These are phyloP conservation scores for Notothenia rossii DNA, from an alignment of 2,113 vertebrate species.

Conservation along the genomic window DNA sequence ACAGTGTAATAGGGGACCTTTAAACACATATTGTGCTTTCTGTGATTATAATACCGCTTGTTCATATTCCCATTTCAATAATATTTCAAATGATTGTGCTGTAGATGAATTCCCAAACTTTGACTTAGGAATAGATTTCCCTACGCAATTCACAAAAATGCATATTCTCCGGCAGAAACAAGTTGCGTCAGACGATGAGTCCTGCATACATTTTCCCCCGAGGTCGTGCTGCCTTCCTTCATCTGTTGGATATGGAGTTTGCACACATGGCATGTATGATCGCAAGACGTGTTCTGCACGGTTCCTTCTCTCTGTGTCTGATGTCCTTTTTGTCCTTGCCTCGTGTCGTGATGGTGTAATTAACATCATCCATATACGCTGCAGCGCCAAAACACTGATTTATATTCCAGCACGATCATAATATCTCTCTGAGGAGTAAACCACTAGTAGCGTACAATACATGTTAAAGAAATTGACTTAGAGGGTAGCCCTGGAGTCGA, in stretches of 20 bases:
- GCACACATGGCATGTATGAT: neutral
- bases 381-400: neutral
- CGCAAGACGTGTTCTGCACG: neutral
- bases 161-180: neutral
- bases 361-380: neutral
- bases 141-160: no score
- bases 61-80: no score
- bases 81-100: no score
- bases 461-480: slow-evolving; percentile 16
- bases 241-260: slow-evolving; percentile 16
- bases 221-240: no score
- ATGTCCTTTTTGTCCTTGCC: slow-evolving; percentile 57
- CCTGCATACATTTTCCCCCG: no score
- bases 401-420: neutral
- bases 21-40: no score
- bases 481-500: neutral
- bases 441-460: neutral
- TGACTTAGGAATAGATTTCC: neutral
- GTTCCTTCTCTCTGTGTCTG: neutral
- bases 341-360: neutral
- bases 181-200: neutral
- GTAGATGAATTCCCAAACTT: slow-evolving; percentile 43
- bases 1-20: no score
- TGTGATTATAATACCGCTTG: no score
- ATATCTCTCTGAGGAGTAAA: neutral